phyloP scores from a whole-genome alignment of 2,888 invertebrate genomes.

The Cactoblastis cactorum region DNA sequence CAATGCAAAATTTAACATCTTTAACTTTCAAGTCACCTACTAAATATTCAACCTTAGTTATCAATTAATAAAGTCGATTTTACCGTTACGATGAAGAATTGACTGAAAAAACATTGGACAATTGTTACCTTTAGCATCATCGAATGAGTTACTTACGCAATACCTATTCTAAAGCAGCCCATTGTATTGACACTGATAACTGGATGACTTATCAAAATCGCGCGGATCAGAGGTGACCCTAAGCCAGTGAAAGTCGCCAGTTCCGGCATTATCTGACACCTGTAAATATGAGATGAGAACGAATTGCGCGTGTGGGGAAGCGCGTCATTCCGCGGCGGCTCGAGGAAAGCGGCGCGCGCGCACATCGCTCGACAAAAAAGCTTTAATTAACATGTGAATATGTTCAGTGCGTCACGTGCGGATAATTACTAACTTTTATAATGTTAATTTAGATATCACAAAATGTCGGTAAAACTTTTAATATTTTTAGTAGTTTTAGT shows the following conservation, averaged over 20 bases:
- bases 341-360: slow-evolving; percentile 56
- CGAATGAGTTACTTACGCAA: slow-evolving; percentile 30
- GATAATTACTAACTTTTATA: slow-evolving; percentile 12
- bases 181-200: slow-evolving; percentile 34
- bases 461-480: slow-evolving; percentile 43
- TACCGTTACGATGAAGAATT: slow-evolving; percentile 1
- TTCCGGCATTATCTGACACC: slow-evolving; percentile 72
- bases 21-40: not conserved
- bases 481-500: slow-evolving; percentile 37
- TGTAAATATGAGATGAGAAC: slow-evolving; percentile 57
- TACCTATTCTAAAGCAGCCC: slow-evolving; percentile 24
- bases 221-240: slow-evolving; percentile 47
- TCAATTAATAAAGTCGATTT: slow-evolving; percentile 16
- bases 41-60: not conserved
- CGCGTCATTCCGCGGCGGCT: slow-evolving; percentile 55
- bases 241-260: slow-evolving; percentile 62
- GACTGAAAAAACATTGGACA: slow-evolving; percentile 2
- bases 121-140: slow-evolving; percentile 15
- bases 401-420: slow-evolving; percentile 23
- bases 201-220: slow-evolving; percentile 46
- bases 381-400: slow-evolving; percentile 25
- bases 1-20: slow-evolving; percentile 9
- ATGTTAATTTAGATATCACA: slow-evolving; percentile 19
- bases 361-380: slow-evolving; percentile 35
- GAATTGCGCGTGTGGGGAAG: slow-evolving; percentile 26